These are phyloP conservation scores for Cinclus mexicanus DNA, from an alignment of 2,113 vertebrate species.

Conservation along the genomic window DNA sequence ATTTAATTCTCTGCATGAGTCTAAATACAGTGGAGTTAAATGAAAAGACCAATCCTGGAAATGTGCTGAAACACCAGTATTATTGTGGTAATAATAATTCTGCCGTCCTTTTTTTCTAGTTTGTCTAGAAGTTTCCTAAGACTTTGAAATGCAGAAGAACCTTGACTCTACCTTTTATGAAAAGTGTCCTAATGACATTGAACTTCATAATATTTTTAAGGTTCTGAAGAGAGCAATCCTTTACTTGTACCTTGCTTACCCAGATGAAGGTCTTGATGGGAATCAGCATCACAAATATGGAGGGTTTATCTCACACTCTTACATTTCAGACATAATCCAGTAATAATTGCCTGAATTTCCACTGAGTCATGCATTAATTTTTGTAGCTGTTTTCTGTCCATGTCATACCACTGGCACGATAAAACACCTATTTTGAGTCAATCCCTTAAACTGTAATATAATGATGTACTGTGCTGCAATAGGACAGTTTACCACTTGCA, in stretches of 20 bases:
- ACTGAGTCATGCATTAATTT: background rate
- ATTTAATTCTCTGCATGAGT: slow-evolving; percentile 29
- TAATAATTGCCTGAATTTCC: background rate
- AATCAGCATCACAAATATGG: background rate
- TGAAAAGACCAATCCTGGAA: background rate
- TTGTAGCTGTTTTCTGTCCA: background rate
- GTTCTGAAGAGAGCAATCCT: background rate
- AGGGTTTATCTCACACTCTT: background rate
- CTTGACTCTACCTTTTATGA: background rate
- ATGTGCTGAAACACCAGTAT: background rate
- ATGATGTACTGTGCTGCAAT: background rate
- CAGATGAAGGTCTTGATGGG: background rate
- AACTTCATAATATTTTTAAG: background rate
- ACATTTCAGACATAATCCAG: background rate
- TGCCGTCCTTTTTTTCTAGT: background rate
- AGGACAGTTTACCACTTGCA: background rate
- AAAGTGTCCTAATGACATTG: background rate
- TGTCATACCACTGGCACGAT: background rate
- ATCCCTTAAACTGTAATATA: background rate
- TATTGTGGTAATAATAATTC: background rate
- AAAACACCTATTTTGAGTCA: background rate
- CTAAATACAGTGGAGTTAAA: slow-evolving; percentile 7
- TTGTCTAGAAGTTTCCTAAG: background rate
- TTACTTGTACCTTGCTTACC: background rate
- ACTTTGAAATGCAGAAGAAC: background rate